Base-by-base conservation (phyloP, 1,140 invertebrate genomes). In the Heterodera carotae region DNA sequence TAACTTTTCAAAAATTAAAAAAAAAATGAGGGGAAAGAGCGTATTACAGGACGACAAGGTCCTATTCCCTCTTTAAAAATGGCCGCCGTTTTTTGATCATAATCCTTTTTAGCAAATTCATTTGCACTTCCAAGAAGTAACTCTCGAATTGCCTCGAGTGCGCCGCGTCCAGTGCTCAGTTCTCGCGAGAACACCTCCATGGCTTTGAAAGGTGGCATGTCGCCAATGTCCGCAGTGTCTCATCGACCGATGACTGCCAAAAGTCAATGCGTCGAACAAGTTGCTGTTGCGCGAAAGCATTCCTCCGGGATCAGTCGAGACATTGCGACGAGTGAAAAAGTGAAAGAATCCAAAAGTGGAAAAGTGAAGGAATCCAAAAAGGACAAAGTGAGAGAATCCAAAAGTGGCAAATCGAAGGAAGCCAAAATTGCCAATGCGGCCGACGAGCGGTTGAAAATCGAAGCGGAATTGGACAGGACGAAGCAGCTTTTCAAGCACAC, bases 141-240 rank as follows among this genome's bases (percentile, higher is more conserved):
- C 22, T 56, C 48, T 18, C 48, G 48, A 22, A 56, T 22, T 22
- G 5, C 15, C 56, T 31, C 48, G 27, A 22, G n/a, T 31, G 27
- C 62, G 10, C 72, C 62, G 10, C 72, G 72, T 4, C 56, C 59
- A n/a, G 72, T 74, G 59, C 36, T 74, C n/a, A 64, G 56, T 15
- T 74, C 72, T 5, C 59, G 64, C 22, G 72, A 74, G 6, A 74
- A 74, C 27, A 56, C 39, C 0, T 31, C 62, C 62, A 29, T 12
- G 27, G 5, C 43, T 1, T 3, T n/a, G 10, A 74, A 74, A 25
- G 56, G n/a, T n/a, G n/a, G 36, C 8, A 66, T 29, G 12, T 12
- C 71, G 22, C n/a, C 27, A 62, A 66, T 34, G 27, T 66, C 62
- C 22, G 12, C 3, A 1, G 29, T 25, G 25, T 7, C 33, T 6